Base-by-base conservation (phyloP, 2,797 vertebrate species). In the Siniperca undulata region DNA sequence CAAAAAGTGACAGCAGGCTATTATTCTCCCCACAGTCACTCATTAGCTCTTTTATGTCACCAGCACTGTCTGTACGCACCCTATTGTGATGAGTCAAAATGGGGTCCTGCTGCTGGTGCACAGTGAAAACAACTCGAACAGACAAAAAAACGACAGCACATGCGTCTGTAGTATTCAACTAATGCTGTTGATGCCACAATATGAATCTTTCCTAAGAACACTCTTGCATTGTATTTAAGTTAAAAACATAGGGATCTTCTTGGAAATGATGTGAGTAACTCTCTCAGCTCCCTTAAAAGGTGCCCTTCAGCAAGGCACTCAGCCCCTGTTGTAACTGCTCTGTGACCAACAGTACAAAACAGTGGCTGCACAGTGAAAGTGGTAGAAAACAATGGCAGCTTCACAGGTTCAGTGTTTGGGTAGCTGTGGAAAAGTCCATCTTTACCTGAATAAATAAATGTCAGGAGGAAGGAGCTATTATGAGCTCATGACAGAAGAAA, bases 81-180 rank as follows among this genome's bases (percentile, higher is more conserved):
- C 94, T 90, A 90, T 95, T 96, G 95, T 96, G 83, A 64, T 78
- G 83, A 62, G 70, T 88, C 81, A 83, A 92, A 91, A 94, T 88
- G 71, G 77, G 85, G 75, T 86, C 79, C 85, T 74, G 62, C 82
- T 77, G 77, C 75, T 70, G 71, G 83, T 50, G 71, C 53, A 64
- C 78, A 70, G 56, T 82, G 84, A 92, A 93, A 94, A 93, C 89
- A 93, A 90, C 83, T 59, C 61, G 1, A 81, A 84, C 77, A 89
- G 42, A 77, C 50, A 68, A 62, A 40, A 76, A 65, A 72, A 72
- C 17, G 1, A 74, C 73, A 48, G 48, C 61, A 80, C 73, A 56
- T 46, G 42, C 40, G 42, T 70, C 58, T 71, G 65, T 81, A 7
- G 60, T 79, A 53, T 69, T 85, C 55, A 56, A 66, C 53, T 80